Evolutionary conservation across 2,888 invertebrate species (phyloP), one percentile per base, ranked within the genome.

Genomic region (Cremastinae sp.): DNA sequence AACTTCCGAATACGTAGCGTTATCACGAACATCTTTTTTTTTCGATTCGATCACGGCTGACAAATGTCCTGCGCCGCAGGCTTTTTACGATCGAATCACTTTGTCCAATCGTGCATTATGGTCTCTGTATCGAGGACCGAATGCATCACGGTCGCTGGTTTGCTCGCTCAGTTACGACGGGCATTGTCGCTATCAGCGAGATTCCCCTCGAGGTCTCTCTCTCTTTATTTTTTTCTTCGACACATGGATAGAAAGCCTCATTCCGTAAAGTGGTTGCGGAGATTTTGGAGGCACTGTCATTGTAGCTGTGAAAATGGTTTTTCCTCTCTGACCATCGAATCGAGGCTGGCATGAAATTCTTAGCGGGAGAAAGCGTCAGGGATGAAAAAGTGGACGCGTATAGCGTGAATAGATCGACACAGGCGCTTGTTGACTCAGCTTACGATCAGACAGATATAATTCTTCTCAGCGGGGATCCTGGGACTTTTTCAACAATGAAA

Each of bases 191-290:
- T 65, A 62, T 68, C 68, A 53, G 34, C 14, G 43, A 53, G 56
- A 58, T 58, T 70, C 70, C 70, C 72, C 64, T 38, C 47, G 69
- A 61, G 62, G 70, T 74, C 43, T 43, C 18, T 56, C 74, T 59
- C 70, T 47, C 18, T 56, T 69, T 59, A 65, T 47, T 56, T 58
- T 61, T 77, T 65, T n/a, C 34, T 69, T 45, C 53, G 8, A 20
- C 61, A 20, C 49, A 12, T 22, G 45, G 34, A 72, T 64, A 38
- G 43, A 51, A 56, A 28, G 61, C 54, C 65, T 74, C 59, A 77
- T 74, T 77, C 70, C 61, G 65, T 56, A 74, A 77, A 77, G 76
- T 70, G 76, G 69, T 77, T 77, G 73, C 65, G 73, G 64, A 61
- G 68, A 69, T 76, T 73, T 72, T 45, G 53, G 14, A 68, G 51